Conservation (phyloP, 1,140 invertebrate genomes). For the Wasmannia auropunctata region DNA sequence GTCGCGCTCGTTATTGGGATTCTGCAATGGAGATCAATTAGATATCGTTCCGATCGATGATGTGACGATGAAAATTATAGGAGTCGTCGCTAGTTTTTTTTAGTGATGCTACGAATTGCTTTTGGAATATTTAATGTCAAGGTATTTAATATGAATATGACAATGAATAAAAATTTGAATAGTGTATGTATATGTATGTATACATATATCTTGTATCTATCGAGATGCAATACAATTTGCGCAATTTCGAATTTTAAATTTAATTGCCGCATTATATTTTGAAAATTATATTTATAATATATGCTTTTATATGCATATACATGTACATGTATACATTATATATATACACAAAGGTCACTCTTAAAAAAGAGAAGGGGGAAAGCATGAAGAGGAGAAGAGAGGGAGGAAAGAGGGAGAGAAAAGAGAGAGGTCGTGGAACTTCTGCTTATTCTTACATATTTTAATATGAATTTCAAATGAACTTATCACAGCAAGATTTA, state of each 20-base stretch:
- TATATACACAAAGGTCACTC: background rate
- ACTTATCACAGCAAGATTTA: background rate
- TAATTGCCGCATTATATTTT: background rate
- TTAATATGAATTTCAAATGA: background rate
- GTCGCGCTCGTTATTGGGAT: background rate
- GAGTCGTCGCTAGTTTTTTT: background rate
- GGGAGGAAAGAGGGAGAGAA: too few species aligned
- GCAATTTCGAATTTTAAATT: background rate
- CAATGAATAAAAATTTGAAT: background rate
- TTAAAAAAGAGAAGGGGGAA: background rate
- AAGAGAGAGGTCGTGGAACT: background rate
- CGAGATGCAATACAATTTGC: background rate
- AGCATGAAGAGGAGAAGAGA: background rate
- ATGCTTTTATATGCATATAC: background rate
- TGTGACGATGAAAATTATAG: background rate
- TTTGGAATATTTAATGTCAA: background rate
- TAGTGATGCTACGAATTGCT: background rate
- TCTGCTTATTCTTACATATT: background rate
- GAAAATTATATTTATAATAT: background rate
- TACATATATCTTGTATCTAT: background rate
- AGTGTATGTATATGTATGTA: too few species aligned
- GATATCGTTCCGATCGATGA: background rate
- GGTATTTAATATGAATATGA: background rate
- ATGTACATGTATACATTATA: too few species aligned
- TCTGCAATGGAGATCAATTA: background rate